Evolutionary conservation across 2,888 invertebrate genomes (phyloP).

Genomic region (Hedya salicella): DNA sequence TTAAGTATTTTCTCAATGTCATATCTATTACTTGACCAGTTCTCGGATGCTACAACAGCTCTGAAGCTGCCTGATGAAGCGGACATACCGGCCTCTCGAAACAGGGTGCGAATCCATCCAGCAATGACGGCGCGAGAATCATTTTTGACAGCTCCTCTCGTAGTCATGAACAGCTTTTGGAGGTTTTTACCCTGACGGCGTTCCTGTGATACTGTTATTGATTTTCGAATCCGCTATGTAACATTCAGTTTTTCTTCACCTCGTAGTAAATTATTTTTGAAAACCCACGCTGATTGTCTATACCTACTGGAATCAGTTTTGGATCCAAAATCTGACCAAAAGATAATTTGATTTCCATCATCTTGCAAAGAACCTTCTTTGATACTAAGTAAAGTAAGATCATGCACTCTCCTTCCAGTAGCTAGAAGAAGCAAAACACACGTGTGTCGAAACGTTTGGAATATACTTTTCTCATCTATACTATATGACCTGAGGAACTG

Average conservation of each 20-base stretch:
- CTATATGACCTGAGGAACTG: constrained; percentile 7
- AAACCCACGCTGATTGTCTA: constrained; percentile 40
- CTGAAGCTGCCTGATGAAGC: too few species aligned
- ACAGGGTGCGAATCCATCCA: constrained; percentile 5
- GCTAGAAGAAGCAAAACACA: constrained; percentile 25
- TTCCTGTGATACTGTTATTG: constrained; percentile 2
- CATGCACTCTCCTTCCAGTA: constrained; percentile 48
- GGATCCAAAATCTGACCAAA: constrained; percentile 51
- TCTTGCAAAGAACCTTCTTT: constrained; percentile 42
- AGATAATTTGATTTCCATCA: constrained; percentile 44
- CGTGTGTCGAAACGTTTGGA: constrained; percentile 3
- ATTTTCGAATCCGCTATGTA: constrained; percentile 21
- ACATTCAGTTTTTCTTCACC: constrained; percentile 1
- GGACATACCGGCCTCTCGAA: too few species aligned
- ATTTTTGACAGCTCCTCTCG: neutral
- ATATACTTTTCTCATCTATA: neutral
- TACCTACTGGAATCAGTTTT: constrained; percentile 47
- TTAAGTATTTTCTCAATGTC: too few species aligned
- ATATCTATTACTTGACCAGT: too few species aligned
- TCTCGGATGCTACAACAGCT: too few species aligned
- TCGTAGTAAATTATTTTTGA: constrained; percentile 16
- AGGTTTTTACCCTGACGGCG: constrained; percentile 3
- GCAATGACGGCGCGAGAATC: neutral
- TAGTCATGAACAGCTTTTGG: constrained; percentile 30
- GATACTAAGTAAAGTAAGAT: constrained; percentile 47